Conservation (phyloP, 2,797 vertebrate genomes). For the Gallinago nigripennis region DNA sequence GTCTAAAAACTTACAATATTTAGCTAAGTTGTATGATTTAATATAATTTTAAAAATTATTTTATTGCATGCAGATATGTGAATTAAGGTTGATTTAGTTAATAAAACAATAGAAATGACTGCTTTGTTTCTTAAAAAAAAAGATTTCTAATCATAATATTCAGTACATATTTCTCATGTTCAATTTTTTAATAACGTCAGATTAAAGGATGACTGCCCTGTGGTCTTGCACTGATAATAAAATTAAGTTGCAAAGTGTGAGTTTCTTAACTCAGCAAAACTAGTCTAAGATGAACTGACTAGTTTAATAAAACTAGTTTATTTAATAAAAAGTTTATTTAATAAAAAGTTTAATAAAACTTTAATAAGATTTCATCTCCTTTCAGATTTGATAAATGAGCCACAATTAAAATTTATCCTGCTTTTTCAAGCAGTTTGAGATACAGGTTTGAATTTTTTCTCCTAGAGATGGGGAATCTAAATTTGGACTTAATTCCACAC, state of each 20-base stretch:
- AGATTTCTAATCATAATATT: background rate
- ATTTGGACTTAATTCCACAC: background rate
- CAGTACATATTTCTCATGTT: background rate
- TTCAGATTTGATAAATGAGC: background rate
- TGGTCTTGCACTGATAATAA: background rate
- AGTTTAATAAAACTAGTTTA: background rate
- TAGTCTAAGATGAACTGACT: background rate
- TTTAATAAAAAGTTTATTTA: too few species aligned
- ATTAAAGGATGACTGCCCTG: background rate
- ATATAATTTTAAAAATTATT: background rate
- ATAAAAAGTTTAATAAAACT: background rate
- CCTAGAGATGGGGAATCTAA: background rate
- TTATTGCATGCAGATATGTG: background rate
- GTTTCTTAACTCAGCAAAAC: background rate
- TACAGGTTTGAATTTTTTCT: background rate
- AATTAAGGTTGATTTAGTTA: background rate
- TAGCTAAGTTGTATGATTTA: background rate
- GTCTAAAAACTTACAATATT: background rate
- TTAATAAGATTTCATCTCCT: background rate
- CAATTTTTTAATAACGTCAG: background rate
- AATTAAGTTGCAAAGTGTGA: background rate
- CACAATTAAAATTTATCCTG: background rate
- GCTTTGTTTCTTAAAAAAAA: background rate
- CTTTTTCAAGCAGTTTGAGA: background rate
- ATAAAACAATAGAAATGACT: background rate